These are phyloP conservation scores for Cerastoderma edule DNA, from an alignment of 2,888 invertebrate genomes.

Conservation along the genomic window DNA sequence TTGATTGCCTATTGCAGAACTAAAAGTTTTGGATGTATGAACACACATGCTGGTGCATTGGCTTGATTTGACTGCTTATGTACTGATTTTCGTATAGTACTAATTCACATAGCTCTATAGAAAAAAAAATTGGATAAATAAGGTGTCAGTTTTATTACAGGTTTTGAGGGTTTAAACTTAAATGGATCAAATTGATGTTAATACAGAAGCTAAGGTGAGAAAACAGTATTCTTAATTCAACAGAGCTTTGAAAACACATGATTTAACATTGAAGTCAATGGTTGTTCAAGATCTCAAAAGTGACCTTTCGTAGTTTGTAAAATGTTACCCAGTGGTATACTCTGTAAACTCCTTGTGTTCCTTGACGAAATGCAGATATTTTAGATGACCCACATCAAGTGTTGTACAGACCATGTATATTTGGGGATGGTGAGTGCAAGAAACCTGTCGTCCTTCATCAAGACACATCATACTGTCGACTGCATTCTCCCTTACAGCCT, in stretches of 20 bases:
- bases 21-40: too few relatives aligned
- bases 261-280: not conserved
- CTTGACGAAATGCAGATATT: slow-evolving; percentile 75
- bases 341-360: not conserved
- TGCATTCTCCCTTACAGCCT: slow-evolving; percentile 60
- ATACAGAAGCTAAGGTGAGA: not conserved
- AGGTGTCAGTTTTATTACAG: too few relatives aligned
- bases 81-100: too few relatives aligned
- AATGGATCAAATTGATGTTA: not conserved
- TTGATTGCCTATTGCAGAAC: too few relatives aligned
- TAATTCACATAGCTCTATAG: not conserved
- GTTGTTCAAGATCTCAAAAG: not conserved
- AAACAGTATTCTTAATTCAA: not conserved
- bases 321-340: not conserved
- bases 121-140: too few relatives aligned
- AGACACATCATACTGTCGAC: slow-evolving; percentile 62
- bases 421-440: slow-evolving; percentile 75
- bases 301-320: not conserved
- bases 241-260: not conserved
- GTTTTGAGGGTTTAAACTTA: too few relatives aligned
- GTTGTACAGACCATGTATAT: slow-evolving; percentile 91
- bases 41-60: too few relatives aligned
- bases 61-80: too few relatives aligned
- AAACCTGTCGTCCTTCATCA: slow-evolving; percentile 70
- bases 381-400: slow-evolving; percentile 87